Evolutionary conservation across 2,888 invertebrate species (phyloP).

Genomic region (Sceliomorpha sp.): DNA sequence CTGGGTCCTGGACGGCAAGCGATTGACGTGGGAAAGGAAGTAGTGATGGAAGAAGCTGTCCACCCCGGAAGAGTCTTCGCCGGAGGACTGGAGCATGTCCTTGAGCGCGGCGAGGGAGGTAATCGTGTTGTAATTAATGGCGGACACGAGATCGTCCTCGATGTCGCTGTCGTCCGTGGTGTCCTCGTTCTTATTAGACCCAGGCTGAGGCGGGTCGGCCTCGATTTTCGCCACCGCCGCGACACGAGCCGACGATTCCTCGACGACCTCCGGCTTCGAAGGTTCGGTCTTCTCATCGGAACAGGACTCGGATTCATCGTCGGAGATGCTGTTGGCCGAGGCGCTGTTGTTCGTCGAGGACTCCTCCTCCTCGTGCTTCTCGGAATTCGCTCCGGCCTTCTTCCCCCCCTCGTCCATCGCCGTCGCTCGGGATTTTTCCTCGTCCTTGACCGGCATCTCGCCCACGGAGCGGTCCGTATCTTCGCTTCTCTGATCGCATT

Average conservation of each 20-base stretch:
- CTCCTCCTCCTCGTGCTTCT: conserved; percentile 68
- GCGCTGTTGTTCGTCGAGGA: conserved; percentile 65
- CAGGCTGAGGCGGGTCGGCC: conserved; percentile 11
- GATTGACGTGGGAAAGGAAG: conserved; percentile 87
- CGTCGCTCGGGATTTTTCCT: conserved; percentile 42
- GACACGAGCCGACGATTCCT: conserved; percentile 7
- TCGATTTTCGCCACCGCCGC: conserved; percentile 16
- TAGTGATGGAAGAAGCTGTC: conserved; percentile 87
- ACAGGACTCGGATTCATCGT: conserved; percentile 76
- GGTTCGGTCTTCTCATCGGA: conserved; percentile 75
- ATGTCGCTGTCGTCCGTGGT: conserved; percentile 83
- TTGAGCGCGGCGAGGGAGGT: conserved; percentile 86
- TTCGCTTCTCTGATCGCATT: conserved; percentile 64
- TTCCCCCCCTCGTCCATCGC: conserved; percentile 59
- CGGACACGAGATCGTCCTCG: conserved; percentile 85
- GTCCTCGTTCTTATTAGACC: conserved; percentile 67
- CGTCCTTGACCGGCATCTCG: conserved; percentile 21
- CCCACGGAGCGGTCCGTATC: conserved; percentile 38
- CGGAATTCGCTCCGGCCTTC: conserved; percentile 48
- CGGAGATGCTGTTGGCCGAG: conserved; percentile 72
- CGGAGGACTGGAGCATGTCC: conserved; percentile 84
- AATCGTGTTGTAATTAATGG: conserved; percentile 87
- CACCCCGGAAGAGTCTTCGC: conserved; percentile 82
- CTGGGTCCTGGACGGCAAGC: conserved; percentile 84
- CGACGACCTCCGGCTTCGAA: conserved; percentile 58